Evolutionary conservation across 2,888 invertebrate genomes (phyloP), one percentile per base, ranked within the genome.

Genomic region (Diarsia mendica): DNA sequence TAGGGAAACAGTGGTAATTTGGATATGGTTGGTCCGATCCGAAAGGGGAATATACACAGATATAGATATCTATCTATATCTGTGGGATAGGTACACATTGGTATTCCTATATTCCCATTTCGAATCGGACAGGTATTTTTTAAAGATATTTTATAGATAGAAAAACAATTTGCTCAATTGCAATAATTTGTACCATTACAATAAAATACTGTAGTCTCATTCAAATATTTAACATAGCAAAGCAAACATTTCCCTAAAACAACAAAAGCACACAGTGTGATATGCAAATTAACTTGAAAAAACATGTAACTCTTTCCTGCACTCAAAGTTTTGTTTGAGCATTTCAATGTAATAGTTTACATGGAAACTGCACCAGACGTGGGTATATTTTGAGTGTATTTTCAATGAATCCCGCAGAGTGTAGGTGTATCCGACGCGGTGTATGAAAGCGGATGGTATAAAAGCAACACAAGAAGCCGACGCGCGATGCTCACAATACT

Each of bases 361-460:
- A 55, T 79, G 58, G 28, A 70, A 74, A 70, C 63, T 74, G 75
- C 48, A 66, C 44, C 33, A 68, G 61, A 75, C 33, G 58, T 68
- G 65, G 15, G 18, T 55, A 71, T 74, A 68, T 72, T 73, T 72
- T 72, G 28, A 67, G 48, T 65, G 67, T 84, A 33, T 72, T 84
- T 77, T 71, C 66, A 75, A 72, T 79, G 46, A 51, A 75, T 73
- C 33, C 87, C 82, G 55, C 88, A 95, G 94, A 95, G 94, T 82
- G 87, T 92, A 44, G 94, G 93, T 61, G 92, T 95, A 33, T 91
- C 94, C 18, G 91, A 93, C 68, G 93, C 95, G 3, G 94, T 93
- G 48, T 95, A 95, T 77, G 92, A 94, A 78, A 93, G 94, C 72
- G 92, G 91, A 0, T 95, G 95, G 95, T 94, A 94, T 79, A 89